These are phyloP conservation scores for Omphaloscelis lunosa DNA, from an alignment of 2,888 invertebrate genomes.

Conservation along the genomic window DNA sequence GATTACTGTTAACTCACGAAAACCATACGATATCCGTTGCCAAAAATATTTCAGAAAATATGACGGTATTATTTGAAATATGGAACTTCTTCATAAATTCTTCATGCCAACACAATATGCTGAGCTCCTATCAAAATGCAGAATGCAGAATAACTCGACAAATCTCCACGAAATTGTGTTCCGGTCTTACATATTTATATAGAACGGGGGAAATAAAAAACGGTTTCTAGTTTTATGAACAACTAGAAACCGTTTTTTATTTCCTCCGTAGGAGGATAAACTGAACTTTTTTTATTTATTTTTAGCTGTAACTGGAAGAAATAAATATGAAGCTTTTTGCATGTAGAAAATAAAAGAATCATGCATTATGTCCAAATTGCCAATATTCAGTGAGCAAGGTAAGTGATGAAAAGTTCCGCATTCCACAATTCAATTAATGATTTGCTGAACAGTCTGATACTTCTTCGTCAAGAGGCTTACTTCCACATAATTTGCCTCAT, in stretches of 20 bases:
- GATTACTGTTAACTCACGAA: slow-evolving; percentile 25
- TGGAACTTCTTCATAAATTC: slow-evolving; percentile 43
- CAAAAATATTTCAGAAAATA: slow-evolving; percentile 45
- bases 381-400: background rate
- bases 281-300: background rate
- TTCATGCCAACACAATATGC: slow-evolving; percentile 54
- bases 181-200: slow-evolving; percentile 35
- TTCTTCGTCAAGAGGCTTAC: slow-evolving; percentile 22
- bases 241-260: too few species aligned
- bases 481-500: slow-evolving; percentile 33
- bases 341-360: too few species aligned
- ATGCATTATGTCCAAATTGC: background rate
- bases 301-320: background rate
- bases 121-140: slow-evolving; percentile 52
- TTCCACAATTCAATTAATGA: slow-evolving; percentile 8
- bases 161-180: slow-evolving; percentile 49
- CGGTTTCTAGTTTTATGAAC: slow-evolving; percentile 12
- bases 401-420: background rate
- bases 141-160: slow-evolving; percentile 45
- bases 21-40: slow-evolving; percentile 22
- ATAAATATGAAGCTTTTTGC: background rate
- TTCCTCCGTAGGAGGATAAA: background rate
- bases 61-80: slow-evolving; percentile 33
- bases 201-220: slow-evolving; percentile 21
- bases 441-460: slow-evolving; percentile 12